Evolutionary conservation across 2,888 invertebrate species (phyloP), one percentile per base, ranked within the genome.

Genomic region (Brachylomia viminalis): DNA sequence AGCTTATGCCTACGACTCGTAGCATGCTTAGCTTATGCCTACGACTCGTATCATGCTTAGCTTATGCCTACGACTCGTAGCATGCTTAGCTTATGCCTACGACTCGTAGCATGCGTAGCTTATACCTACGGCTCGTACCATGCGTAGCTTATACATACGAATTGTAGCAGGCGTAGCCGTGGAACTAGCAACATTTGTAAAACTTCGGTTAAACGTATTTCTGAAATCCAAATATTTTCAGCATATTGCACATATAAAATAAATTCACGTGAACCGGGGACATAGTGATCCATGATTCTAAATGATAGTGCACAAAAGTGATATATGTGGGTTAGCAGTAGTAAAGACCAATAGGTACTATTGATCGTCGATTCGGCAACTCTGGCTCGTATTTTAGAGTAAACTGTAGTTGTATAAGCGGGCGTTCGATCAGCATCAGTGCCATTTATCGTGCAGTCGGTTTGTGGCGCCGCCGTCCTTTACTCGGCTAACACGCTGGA

Each of bases 321-420:
- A 89, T 91, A 86, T 90, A 88, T 89, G 87, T 89, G 87, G 89
- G 71, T 77, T 71, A 74, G 61, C 65, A 80, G 77, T 54, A 74
- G 73, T 79, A 82, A 75, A 74, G 74, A 68, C 83, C 77, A 77
- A 80, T 86, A 86, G 81, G 86, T 86, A 71, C 84, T 86, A 91
- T 90, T 85, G 91, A 89, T 90, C 90, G 90, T 80, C 80, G 86
- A 84, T 83, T 85, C 84, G 83, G 86, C 74, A 83, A 89, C 86
- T 86, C 87, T 84, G 80, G 87, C 85, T 88, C 89, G 90, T 92
- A 93, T 92, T 93, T 93, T 90, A 92, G 91, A 89, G 91, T 91
- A 90, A 91, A 91, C 91, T 91, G 91, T 91, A 91, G 91, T 90
- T 91, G 88, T 90, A 87, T 90, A 90, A 91, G 89, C 90, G 88